Base-by-base conservation (phyloP, 2,888 invertebrate genomes). In the Heliconius aoede region DNA sequence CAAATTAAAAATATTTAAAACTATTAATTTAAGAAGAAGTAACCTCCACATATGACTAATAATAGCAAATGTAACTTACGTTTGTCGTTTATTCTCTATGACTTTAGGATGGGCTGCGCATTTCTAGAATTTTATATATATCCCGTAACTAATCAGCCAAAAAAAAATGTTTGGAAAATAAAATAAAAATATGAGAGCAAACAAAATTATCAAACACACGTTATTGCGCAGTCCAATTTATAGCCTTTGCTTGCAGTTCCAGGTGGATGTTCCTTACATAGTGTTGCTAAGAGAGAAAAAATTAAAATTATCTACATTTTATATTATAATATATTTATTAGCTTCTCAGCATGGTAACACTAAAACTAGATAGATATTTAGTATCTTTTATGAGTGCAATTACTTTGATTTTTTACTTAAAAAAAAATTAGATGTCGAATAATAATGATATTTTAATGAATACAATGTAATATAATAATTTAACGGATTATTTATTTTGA, bases 401-500 rank as follows among this genome's bases (percentile, higher is more conserved):
- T 74, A 69, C 4, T 51, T 51, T 30, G 18, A 69, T 30, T 51
- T 26, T 69, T 51, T 60, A 24, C 5, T 60, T 28, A 24, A 21
- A 36, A 11, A 36, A 11, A 5, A 72, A 60, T 60, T 40, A 40
- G 11, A 13, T 40, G 26, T 61, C n/a, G 8, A 36, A 36, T 72
- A 13, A 72, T 64, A 62, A 40, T 36, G n/a, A 36, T 46, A 62
- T 62, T 73, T 64, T 65, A 64, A 64, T 72, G 68, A 74, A 32
- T 24, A 5, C 24, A 46, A 62, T 76, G 30, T 62, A 62, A 76
- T 73, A 72, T 62, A 62, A 76, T 73, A 72, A 73, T 71, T 58
- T 64, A 72, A 76, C 78, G 76, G 73, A 76, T 28, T 72, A 55
- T 61, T 30, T 58, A 73, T 73, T 78, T 78, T 72, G 72, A 74